Base-by-base conservation (phyloP, 2,113 vertebrate species). In the Onychostoma macrolepis region DNA sequence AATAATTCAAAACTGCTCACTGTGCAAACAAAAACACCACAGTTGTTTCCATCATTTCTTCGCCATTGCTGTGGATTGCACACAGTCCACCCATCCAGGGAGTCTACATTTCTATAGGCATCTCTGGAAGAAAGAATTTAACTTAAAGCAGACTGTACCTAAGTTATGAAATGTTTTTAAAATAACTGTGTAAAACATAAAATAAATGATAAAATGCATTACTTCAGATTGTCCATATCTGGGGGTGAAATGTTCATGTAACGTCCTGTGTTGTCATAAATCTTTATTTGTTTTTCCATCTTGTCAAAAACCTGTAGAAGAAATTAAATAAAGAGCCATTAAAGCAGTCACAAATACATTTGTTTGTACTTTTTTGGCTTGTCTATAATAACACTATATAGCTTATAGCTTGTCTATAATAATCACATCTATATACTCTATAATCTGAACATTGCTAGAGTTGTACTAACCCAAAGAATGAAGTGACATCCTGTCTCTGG, bases 191-290 rank as follows among this genome's bases (percentile, higher is more conserved):
- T 28, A 63, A n/a, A 63, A 12, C 11, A 28, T 63, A 5, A 65
- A 26, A 65, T 28, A 63, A 13, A 13, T 65, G 0, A 28, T 65
- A 28, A 12, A 65, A 28, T 12, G 4, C 50, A 13, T 48, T 48
- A 83, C 80, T 69, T 83, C 24, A 69, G 41, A 82, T 67, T 26
- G 4, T 82, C 58, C 80, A 82, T 43, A n/a, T 82, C 58, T 4
- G 30, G 0, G 6, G 4, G 12, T 65, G 53, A n/a, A 65, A 81
- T 81, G 30, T 4, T 45, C 3, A 65, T 12, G 36, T 28, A 5
- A 2, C 19, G 36, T 10, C 3, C 21, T 15, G 80, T 82, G 80
- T 82, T 82, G 24, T 82, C 80, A 82, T 82, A 82, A 41, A 82
- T 41, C n/a, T 38, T 65, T 5, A 67, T 82, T 24, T 43, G 2